Base-by-base conservation (phyloP, 2,113 vertebrate species). In the Carassius auratus region DNA sequence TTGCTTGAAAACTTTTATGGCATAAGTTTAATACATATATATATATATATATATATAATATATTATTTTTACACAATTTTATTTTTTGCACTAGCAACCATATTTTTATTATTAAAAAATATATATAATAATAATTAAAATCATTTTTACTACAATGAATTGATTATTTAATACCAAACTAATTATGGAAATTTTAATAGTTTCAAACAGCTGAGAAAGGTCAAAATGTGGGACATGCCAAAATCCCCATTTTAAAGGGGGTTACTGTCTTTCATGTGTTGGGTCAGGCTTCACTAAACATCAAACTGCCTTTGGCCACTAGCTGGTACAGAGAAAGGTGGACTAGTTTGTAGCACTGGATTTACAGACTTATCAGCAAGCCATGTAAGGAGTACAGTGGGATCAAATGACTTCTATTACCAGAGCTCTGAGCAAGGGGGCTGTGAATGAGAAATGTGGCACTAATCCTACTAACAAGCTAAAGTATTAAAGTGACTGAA, bases 331-430 rank as follows among this genome's bases (percentile, higher is more conserved):
- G 86, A 90, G 89, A 93, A 93, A 92, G 89, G 89, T 92, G 92
- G 87, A 89, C 89, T 74, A 75, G 42, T 89, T 93, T 88, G 91
- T 93, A 89, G 91, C 91, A 88, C 87, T 91, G 90, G 90, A 87
- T 92, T 91, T 78, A 93, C 91, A 88, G 83, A 91, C 92, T 90
- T 91, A 92, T 93, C 91, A 90, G 89, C 68, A 88, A 87, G 89
- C 84, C 61, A 88, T 83, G 45, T 88, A 33, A 68, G 48, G 15
- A 73, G 81, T 73, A 59, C 75, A 52, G 84, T 81, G 69, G 68
- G 81, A 75, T 83, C 81, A 81, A 80, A 86, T 69, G n/a, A 36
- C 59, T 85, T 77, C 73, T 86, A 88, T 84, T 86, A 81, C 69
- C 73, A 80, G 68, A 80, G 84, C 75, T 81, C 76, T 9, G 76